phyloP scores from a whole-genome alignment of 2,797 vertebrate species.

The Pteropus rufus region DNA sequence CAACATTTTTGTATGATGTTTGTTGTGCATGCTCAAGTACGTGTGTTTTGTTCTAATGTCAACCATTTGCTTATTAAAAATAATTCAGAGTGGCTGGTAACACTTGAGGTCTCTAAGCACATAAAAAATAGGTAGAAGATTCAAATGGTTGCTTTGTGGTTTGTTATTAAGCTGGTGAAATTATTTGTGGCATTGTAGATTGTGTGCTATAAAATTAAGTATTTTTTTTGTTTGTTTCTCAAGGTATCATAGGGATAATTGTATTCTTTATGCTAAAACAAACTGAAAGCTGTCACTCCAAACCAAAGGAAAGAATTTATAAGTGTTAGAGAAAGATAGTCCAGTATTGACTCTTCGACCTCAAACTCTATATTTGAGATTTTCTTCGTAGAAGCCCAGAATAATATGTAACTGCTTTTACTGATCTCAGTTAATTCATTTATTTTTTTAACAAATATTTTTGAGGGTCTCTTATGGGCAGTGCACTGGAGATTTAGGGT shows the following conservation, averaged over 20 bases:
- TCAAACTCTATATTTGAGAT: neutral
- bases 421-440: neutral
- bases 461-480: neutral
- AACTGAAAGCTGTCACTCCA: neutral
- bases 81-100: neutral
- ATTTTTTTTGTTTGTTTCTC: neutral
- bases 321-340: neutral
- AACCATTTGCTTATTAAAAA: constrained; percentile 17
- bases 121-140: neutral
- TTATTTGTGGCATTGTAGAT: neutral
- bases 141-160: neutral
- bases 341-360: neutral
- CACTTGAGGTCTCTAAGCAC: neutral
- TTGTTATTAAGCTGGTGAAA: neutral
- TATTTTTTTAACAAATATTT: neutral
- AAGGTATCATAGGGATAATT: neutral
- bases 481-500: neutral
- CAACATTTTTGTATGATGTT: neutral
- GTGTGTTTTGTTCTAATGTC: neutral
- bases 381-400: neutral
- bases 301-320: neutral
- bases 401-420: neutral
- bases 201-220: neutral
- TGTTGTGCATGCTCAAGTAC: neutral
- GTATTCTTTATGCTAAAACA: neutral